Percentiles rank a stretch among this genome's conserved stretches.
phyloP scores from a whole-genome alignment of 1,140 invertebrate genomes.

The Orchestia grillus region DNA sequence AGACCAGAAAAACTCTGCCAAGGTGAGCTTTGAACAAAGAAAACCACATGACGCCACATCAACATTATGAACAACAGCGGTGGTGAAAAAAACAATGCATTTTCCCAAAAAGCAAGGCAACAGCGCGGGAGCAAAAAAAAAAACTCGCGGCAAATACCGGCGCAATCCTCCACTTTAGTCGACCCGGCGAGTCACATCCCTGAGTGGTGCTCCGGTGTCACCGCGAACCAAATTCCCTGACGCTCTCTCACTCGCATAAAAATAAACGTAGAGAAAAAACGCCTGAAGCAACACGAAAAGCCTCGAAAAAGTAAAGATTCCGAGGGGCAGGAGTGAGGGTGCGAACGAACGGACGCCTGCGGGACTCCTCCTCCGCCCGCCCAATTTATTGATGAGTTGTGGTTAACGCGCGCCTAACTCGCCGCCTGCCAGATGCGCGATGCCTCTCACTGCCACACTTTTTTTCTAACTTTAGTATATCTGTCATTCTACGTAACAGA shows the following conservation, averaged over 20 bases:
- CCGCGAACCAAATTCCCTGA: slow-evolving; percentile 39
- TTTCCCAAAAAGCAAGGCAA: background rate
- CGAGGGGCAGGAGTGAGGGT: slow-evolving; percentile 40
- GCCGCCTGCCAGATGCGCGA: slow-evolving; percentile 11
- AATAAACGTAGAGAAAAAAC: slow-evolving; percentile 30
- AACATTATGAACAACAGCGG: background rate
- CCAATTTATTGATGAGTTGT: slow-evolving; percentile 47
- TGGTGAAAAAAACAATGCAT: background rate
- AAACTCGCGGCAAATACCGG: background rate
- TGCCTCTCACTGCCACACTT: background rate
- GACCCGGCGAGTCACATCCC: background rate
- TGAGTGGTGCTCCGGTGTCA: slow-evolving; percentile 25
- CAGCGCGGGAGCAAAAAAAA: background rate
- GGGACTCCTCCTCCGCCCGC: slow-evolving; percentile 30
- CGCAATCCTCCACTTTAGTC: slow-evolving; percentile 19
- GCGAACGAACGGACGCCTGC: slow-evolving; percentile 17
- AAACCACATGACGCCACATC: background rate
- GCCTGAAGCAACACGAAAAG: slow-evolving; percentile 42
- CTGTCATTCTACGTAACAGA: background rate
- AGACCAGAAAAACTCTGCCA: no score
- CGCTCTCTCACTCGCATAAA: slow-evolving; percentile 33
- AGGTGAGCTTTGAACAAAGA: background rate
- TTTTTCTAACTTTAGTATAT: background rate
- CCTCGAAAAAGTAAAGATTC: slow-evolving; percentile 43
- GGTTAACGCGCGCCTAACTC: slow-evolving; percentile 41